Evolutionary conservation across 2,113 vertebrate genomes (phyloP), one percentile per base, ranked within the genome.

Genomic region (Delphinapterus leucas): DNA sequence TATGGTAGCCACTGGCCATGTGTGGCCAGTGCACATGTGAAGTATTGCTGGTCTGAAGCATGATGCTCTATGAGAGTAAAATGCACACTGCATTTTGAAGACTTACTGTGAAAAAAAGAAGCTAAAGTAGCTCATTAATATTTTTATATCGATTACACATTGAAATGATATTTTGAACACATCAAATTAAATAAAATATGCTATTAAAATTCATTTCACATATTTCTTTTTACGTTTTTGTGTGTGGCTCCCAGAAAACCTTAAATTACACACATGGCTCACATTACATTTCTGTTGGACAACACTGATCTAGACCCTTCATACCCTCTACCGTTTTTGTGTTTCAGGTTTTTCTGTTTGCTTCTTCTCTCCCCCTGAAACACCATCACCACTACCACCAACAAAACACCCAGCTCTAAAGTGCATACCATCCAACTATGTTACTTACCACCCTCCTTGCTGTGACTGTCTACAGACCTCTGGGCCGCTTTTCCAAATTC

Each of bases 391-490:
- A 63, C 25, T 4, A 28, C 8, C 38, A 60, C 2, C 49, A 10
- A 31, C 44, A 6, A 25, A 65, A 25, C 8, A 11, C 33, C 41
- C 11, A 61, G 14, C 26, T 44, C 81, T 23, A 26, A 41, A 26
- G 8, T 5, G 6, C 23, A 6, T 3, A 3, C 65, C 5, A 13
- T 1, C 5, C 65, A 47, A 5, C 31, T 18, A 0, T 11, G 2
- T n/a, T 70, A 26, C 44, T 15, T 3, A 28, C 23, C 20, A 44
- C 6, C n/a, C n/a, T 21, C 28, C 76, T 47, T 23, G 0, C 13
- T 2, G 4, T 36, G 74, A n/a, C 23, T 1, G 0, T 61, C 47
- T n/a, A 8, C 17, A 41, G 36, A 65, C 25, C 25, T 38, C 60
- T 1, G 0, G 23, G 18, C 1, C 2, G 2, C 14, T 20, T 4